Conservation (phyloP, 2,888 invertebrate species). For the Copidosoma aretas region DNA sequence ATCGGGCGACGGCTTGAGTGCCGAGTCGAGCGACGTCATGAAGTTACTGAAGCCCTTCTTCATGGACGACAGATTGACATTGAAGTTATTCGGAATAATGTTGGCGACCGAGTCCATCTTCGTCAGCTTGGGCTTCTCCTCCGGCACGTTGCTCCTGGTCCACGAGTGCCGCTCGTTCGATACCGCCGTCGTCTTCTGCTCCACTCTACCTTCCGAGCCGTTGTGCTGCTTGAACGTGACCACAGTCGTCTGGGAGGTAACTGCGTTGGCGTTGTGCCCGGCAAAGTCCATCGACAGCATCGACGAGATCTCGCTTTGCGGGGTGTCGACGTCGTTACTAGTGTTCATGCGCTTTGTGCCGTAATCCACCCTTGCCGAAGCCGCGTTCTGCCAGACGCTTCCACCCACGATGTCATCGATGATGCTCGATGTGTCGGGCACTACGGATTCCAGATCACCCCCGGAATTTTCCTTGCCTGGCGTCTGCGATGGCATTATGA, state of each 20-base stretch:
- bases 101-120: slow-evolving; percentile 46
- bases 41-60: slow-evolving; percentile 83
- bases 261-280: neutral
- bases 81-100: slow-evolving; percentile 59
- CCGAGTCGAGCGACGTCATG: slow-evolving; percentile 84
- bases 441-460: slow-evolving; percentile 83
- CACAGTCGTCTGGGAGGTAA: slow-evolving; percentile 43
- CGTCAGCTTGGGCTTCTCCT: slow-evolving; percentile 31
- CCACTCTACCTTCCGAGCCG: slow-evolving; percentile 44
- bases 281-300: slow-evolving; percentile 58
- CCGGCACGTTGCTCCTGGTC: slow-evolving; percentile 5
- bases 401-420: slow-evolving; percentile 70
- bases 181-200: slow-evolving; percentile 20
- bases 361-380: slow-evolving; percentile 52
- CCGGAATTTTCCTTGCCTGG: slow-evolving; percentile 87
- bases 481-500: slow-evolving; percentile 84
- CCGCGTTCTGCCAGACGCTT: slow-evolving; percentile 49
- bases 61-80: slow-evolving; percentile 75
- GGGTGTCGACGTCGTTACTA: slow-evolving; percentile 56
- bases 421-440: slow-evolving; percentile 85
- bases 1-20: slow-evolving; percentile 73
- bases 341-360: slow-evolving; percentile 56
- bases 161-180: slow-evolving; percentile 14
- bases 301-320: slow-evolving; percentile 60
- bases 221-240: slow-evolving; percentile 59